These are phyloP conservation scores for Acridotheres tristis DNA, from an alignment of 2,797 vertebrate genomes.

Conservation along the genomic window DNA sequence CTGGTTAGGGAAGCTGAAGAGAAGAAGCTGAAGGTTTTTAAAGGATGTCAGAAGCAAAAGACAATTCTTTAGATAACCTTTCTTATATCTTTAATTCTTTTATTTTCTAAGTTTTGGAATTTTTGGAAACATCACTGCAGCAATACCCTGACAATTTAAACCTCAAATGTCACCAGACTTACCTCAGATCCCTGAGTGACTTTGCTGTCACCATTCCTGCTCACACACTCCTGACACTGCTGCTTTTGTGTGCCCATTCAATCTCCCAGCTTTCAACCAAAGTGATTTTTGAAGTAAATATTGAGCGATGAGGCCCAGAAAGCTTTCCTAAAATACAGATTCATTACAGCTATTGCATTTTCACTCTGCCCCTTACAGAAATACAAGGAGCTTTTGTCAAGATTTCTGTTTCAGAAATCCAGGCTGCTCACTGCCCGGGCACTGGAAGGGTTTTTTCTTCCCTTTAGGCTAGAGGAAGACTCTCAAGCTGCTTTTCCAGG, in stretches of 20 bases:
- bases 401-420: not conserved
- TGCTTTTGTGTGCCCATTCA: not conserved
- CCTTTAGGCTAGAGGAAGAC: not conserved
- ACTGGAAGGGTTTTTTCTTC: not conserved
- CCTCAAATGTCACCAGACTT: not conserved
- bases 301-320: not conserved
- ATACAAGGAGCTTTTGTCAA: not conserved
- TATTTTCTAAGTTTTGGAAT: fast-evolving
- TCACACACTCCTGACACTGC: not conserved
- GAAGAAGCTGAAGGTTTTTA: not conserved
- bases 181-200: not conserved
- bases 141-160: not conserved
- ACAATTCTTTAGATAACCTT: not conserved
- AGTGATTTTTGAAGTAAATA: not conserved
- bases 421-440: not conserved
- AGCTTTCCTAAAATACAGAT: not conserved
- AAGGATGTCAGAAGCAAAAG: not conserved
- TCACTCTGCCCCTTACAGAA: not conserved
- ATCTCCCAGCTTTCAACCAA: not conserved
- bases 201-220: not conserved
- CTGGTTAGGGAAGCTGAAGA: not conserved
- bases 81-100: not conserved
- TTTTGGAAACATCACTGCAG: not conserved
- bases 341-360: not conserved
- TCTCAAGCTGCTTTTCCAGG: slow-evolving; percentile 57